Conservation (phyloP, 2,888 invertebrate species). For the Dugesia japonica region DNA sequence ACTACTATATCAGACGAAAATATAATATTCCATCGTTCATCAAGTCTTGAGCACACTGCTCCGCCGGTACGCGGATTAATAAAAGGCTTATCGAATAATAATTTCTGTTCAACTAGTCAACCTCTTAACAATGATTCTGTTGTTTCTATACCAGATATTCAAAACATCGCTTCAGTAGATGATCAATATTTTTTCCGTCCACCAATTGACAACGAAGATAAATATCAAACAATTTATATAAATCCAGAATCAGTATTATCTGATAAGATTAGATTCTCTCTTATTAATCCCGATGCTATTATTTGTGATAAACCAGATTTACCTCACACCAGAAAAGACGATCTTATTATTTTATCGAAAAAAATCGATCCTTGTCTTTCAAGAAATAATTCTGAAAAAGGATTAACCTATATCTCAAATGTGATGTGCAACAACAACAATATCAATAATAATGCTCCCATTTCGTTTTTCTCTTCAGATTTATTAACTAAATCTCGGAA, state of each 20-base stretch:
- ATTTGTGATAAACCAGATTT: constrained; percentile 11
- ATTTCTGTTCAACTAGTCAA: background rate
- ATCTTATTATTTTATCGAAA: background rate
- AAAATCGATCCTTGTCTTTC: constrained; percentile 10
- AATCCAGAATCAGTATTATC: constrained; percentile 7
- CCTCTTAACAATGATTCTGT: background rate
- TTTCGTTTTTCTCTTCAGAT: constrained; percentile 1
- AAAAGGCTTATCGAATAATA: background rate
- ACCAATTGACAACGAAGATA: background rate
- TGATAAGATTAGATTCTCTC: background rate
- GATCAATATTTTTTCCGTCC: constrained; percentile 3
- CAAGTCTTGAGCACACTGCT: background rate
- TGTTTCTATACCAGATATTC: background rate
- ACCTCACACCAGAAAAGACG: background rate
- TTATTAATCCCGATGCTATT: background rate
- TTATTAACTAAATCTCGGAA: background rate
- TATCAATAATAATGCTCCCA: background rate
- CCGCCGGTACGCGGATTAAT: background rate
- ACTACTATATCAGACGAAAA: background rate
- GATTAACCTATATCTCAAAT: background rate
- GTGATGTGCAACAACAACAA: background rate
- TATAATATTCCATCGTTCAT: background rate
- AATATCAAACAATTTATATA: background rate
- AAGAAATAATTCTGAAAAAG: background rate
- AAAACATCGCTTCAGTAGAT: background rate